phyloP scores from a whole-genome alignment of 2,113 vertebrate genomes.

The Balaeniceps rex region DNA sequence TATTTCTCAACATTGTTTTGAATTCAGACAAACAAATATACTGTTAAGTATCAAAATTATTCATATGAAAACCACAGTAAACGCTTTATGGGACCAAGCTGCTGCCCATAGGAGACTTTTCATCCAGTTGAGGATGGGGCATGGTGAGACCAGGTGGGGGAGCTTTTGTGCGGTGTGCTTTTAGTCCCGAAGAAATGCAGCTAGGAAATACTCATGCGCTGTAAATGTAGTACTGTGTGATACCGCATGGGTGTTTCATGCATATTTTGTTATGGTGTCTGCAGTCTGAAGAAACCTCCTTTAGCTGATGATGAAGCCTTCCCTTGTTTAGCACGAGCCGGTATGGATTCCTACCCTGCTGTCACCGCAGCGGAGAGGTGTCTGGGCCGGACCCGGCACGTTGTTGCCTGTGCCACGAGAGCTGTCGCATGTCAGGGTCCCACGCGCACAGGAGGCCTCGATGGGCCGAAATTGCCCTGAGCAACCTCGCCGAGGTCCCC shows the following conservation, averaged over 20 bases:
- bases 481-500: rapidly evolving
- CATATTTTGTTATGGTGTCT: rapidly evolving
- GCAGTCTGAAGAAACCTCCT: rapidly evolving
- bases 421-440: not conserved
- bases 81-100: not conserved
- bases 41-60: not conserved
- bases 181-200: not conserved
- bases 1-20: not conserved
- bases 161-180: not conserved
- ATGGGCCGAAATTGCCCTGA: too few relatives aligned
- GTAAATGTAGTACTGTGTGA: not conserved
- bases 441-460: not conserved
- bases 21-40: not conserved
- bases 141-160: not conserved
- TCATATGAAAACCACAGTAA: not conserved
- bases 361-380: not conserved
- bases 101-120: not conserved
- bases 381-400: rapidly evolving
- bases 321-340: rapidly evolving
- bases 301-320: not conserved
- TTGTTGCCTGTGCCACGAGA: not conserved
- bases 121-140: not conserved
- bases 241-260: not conserved
- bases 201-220: rapidly evolving
- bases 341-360: rapidly evolving